Evolutionary conservation across 2,113 vertebrate genomes (phyloP).

Genomic region (Tachycineta bicolor): DNA sequence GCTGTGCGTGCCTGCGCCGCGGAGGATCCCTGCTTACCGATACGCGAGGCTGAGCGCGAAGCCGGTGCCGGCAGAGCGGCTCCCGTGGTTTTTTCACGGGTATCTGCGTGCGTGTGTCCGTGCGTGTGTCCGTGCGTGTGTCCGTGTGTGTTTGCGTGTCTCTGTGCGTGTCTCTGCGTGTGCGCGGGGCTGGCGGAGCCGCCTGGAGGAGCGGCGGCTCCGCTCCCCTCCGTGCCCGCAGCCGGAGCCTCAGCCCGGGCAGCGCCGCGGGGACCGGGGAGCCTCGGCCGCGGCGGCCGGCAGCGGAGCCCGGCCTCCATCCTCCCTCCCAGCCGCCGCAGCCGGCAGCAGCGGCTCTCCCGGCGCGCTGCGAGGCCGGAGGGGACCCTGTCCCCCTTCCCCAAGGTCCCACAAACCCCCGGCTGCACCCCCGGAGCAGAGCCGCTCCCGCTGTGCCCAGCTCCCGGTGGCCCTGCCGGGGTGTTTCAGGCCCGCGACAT

Average conservation of each 20-base stretch:
- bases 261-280: neutral
- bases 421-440: neutral
- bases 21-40: neutral
- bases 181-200: neutral
- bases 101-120: neutral
- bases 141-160: neutral
- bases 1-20: neutral
- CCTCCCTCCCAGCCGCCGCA: neutral
- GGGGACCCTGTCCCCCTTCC: neutral
- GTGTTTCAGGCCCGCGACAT: neutral
- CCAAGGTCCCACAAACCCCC: neutral
- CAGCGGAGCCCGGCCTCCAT: neutral
- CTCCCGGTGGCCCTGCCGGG: slow-evolving; percentile 1
- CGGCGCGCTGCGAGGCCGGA: neutral
- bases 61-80: neutral
- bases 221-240: neutral
- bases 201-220: neutral
- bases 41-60: neutral
- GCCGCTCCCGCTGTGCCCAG: neutral
- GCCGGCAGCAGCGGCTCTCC: neutral
- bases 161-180: neutral
- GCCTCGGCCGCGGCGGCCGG: neutral
- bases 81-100: neutral
- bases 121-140: too few species aligned
- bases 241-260: neutral